Percentiles rank a stretch among this genome's conserved stretches.
phyloP scores from a whole-genome alignment of 2,113 vertebrate species.

The Hemibagrus wyckioides region DNA sequence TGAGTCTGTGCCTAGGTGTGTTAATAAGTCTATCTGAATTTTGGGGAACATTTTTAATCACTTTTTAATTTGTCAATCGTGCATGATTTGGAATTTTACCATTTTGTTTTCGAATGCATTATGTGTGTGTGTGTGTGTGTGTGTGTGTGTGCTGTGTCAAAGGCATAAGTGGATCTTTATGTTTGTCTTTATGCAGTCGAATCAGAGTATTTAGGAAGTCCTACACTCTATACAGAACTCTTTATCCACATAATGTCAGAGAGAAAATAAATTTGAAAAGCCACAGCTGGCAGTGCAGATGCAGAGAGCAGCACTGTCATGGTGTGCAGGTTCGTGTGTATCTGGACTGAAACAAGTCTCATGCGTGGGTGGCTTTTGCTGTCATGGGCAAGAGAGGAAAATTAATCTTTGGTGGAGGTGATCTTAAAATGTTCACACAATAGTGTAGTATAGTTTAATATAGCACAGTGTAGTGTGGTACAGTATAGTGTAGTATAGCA shows the following conservation, averaged over 20 bases:
- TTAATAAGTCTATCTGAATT: neutral
- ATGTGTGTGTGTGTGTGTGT: slow-evolving; percentile 2
- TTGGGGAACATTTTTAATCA: neutral
- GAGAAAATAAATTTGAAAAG: neutral
- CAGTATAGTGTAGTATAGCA: neutral
- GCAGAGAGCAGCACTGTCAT: neutral
- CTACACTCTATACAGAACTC: neutral
- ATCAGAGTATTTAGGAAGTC: neutral
- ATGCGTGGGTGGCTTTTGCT: neutral
- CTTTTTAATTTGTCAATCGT: neutral
- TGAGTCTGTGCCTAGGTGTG: slow-evolving; percentile 15
- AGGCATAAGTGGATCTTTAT: neutral
- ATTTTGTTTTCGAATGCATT: neutral
- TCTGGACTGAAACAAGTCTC: neutral
- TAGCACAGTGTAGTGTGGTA: neutral
- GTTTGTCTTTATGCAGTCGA: slow-evolving; percentile 33
- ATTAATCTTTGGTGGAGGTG: neutral
- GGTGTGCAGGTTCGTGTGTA: neutral
- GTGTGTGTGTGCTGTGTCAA: slow-evolving; percentile 6
- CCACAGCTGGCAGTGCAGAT: neutral
- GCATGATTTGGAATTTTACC: slow-evolving; percentile 15
- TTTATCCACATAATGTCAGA: neutral
- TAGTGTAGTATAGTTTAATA: too few species aligned
- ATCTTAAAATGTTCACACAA: neutral
- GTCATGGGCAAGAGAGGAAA: neutral